A percentile compares a stretch with the other conserved stretches of the same genome.
Conservation (phyloP, 2,797 vertebrate genomes). For the Botia almorhae region DNA sequence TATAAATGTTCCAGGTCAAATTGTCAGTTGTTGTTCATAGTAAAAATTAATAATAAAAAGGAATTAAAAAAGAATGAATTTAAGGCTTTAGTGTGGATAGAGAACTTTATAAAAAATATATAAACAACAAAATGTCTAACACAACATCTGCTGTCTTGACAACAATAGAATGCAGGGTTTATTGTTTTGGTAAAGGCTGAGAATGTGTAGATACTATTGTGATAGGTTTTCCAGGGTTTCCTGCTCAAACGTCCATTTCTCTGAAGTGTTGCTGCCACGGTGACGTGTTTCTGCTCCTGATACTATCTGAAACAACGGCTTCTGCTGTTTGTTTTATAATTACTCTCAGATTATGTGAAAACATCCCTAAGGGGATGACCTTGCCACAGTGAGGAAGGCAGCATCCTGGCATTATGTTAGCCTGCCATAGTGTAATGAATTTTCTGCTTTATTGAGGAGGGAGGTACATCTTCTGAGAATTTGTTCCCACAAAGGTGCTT, state of each 20-base stretch:
- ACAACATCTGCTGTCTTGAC: conserved; percentile 26
- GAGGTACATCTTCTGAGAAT: conserved; percentile 36
- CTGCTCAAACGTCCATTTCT: conserved; percentile 39
- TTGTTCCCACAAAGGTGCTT: conserved; percentile 62
- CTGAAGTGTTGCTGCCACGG: conserved; percentile 40
- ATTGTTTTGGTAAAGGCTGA: conserved; percentile 49
- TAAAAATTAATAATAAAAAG: too few species aligned
- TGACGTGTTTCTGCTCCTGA: conserved; percentile 36
- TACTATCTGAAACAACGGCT: conserved; percentile 56
- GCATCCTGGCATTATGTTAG: conserved; percentile 67
- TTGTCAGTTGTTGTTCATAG: neutral
- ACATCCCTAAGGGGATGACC: conserved; percentile 59
- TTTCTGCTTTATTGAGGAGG: conserved; percentile 55
- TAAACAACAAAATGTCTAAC: neutral
- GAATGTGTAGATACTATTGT: conserved; percentile 52
- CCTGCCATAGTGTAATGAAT: conserved; percentile 54
- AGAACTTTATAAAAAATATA: neutral
- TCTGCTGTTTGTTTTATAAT: conserved; percentile 64
- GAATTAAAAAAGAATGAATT: too few species aligned
- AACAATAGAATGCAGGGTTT: conserved; percentile 43
- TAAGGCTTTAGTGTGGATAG: neutral
- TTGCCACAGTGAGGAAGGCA: conserved; percentile 56
- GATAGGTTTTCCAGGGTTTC: conserved; percentile 49
- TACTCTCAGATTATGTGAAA: conserved; percentile 60
- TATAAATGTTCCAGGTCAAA: neutral